phyloP scores from a whole-genome alignment of 2,113 vertebrate species.

The Plectropomus leopardus region DNA sequence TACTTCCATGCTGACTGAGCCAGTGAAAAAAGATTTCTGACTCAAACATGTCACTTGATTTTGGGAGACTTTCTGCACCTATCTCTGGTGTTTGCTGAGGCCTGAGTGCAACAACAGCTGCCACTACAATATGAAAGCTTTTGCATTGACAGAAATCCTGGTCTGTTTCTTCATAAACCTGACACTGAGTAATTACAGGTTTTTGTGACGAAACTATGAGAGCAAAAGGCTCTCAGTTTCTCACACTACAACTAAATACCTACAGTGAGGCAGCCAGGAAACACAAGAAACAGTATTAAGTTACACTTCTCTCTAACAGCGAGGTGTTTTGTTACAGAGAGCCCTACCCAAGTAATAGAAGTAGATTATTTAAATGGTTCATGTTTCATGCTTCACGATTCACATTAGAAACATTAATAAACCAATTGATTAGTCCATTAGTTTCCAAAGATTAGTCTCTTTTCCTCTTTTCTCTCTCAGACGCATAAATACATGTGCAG shows the following conservation, averaged over 20 bases:
- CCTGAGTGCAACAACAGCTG: background rate
- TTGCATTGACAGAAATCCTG: conserved; percentile 12
- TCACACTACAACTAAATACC: conserved; percentile 26
- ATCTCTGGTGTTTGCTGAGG: background rate
- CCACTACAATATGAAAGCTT: background rate
- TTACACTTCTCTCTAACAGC: conserved; percentile 41
- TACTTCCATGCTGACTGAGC: conserved; percentile 15
- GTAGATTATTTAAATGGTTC: conserved; percentile 30
- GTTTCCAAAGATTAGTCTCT: background rate
- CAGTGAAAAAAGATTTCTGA: conserved; percentile 28
- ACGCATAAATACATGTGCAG: background rate
- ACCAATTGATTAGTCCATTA: background rate
- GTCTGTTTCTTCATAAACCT: conserved; percentile 14
- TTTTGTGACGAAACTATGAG: conserved; percentile 21
- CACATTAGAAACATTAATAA: background rate
- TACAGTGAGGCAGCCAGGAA: conserved; percentile 26
- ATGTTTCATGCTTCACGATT: conserved; percentile 13
- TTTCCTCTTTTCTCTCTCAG: background rate
- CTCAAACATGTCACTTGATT: conserved; percentile 32
- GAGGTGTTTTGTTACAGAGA: conserved; percentile 35
- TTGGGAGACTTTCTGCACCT: conserved; percentile 9
- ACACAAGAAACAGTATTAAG: conserved; percentile 44
- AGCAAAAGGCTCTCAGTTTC: conserved; percentile 29
- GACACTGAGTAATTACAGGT: background rate
- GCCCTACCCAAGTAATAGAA: conserved; percentile 2